Conservation (phyloP, 2,113 vertebrate species). For the Isichthys henryi region DNA sequence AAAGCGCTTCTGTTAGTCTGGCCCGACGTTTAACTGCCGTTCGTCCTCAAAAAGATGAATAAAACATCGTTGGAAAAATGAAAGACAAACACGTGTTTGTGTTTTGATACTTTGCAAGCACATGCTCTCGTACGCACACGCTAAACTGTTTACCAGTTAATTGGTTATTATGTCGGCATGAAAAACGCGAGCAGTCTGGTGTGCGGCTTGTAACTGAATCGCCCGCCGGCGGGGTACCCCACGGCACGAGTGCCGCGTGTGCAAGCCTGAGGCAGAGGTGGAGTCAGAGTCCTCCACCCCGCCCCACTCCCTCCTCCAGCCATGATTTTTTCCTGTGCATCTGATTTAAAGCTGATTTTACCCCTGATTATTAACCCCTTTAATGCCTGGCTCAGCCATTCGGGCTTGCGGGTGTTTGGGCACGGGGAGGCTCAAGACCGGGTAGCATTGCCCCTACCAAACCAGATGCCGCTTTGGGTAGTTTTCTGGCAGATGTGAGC, state of each 20-base stretch:
- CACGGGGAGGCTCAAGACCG: background rate
- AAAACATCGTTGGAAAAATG: constrained; percentile 7
- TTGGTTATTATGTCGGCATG: background rate
- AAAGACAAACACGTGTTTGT: background rate
- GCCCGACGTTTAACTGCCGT: background rate
- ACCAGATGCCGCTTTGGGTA: background rate
- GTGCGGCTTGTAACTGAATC: background rate
- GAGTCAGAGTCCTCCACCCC: background rate
- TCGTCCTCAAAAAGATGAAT: constrained; percentile 6
- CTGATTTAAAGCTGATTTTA: background rate
- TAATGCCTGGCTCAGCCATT: background rate
- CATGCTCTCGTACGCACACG: background rate
- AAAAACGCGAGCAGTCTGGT: background rate
- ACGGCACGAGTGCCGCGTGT: background rate
- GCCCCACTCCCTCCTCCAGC: background rate
- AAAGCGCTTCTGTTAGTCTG: background rate
- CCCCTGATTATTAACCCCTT: background rate
- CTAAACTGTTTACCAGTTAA: background rate
- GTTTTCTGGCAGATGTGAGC: background rate
- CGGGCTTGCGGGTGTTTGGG: background rate
- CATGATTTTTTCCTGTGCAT: background rate
- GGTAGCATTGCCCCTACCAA: background rate
- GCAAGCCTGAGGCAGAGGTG: background rate
- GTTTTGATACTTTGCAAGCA: background rate
- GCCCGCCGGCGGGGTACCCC: background rate